A percentile compares a stretch with the other conserved stretches of the same genome.
Evolutionary conservation across 2,888 invertebrate species (phyloP).

Genomic region (Spatulosminthurus flaviceps): DNA sequence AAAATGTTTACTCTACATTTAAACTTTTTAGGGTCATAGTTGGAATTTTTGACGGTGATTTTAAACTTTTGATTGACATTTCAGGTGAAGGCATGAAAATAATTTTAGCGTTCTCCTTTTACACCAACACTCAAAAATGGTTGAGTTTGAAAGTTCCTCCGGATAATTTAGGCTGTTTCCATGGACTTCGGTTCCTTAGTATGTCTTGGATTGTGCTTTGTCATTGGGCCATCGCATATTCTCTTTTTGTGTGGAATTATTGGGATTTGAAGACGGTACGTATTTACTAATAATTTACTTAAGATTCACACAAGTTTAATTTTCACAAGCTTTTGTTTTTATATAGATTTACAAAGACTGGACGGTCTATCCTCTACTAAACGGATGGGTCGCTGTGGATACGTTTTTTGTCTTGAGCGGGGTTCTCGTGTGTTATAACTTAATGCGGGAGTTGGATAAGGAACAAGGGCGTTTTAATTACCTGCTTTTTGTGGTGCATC

Average conservation of each 20-base stretch:
- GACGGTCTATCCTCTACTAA: conserved; percentile 62
- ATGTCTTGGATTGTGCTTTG: background rate
- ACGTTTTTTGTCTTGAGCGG: conserved; percentile 74
- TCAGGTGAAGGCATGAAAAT: background rate
- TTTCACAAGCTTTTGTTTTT: conserved; percentile 64
- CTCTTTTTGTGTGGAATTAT: no score
- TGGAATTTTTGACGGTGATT: no score
- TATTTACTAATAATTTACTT: no score
- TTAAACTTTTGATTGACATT: no score
- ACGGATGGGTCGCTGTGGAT: conserved; percentile 74
- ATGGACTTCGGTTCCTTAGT: conserved; percentile 71
- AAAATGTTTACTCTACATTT: no score
- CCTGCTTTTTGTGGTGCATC: conserved; percentile 69
- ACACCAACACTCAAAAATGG: conserved; percentile 72
- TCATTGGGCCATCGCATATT: no score
- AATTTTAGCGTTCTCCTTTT: conserved; percentile 74
- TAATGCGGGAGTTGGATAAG: conserved; percentile 67
- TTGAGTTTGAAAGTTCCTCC: conserved; percentile 68
- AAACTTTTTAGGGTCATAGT: no score
- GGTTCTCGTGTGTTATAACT: conserved; percentile 69
- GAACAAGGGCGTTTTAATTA: conserved; percentile 70
- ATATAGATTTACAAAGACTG: background rate
- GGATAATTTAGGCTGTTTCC: conserved; percentile 74
- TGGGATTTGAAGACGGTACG: no score
- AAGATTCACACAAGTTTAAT: no score